Evolutionary conservation across 2,888 invertebrate species (phyloP).

Genomic region (Caenorhabditis afra): DNA sequence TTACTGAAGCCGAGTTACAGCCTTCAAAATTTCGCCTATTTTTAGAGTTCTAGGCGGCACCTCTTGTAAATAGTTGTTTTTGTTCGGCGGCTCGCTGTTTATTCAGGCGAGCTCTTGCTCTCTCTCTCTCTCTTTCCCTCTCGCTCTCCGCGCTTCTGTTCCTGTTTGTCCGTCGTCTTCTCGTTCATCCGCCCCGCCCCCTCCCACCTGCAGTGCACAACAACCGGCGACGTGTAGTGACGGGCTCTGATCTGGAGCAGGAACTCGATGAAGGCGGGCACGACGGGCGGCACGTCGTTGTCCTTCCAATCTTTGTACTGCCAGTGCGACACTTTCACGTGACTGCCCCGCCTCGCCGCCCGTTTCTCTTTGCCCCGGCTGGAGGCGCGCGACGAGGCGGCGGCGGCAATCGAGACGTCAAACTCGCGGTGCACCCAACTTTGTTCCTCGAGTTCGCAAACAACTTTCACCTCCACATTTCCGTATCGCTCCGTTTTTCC

Average conservation of each 20-base stretch:
- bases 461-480: conserved; percentile 39
- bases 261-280: conserved; percentile 47
- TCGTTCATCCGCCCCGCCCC: too few relatives aligned
- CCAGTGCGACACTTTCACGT: conserved; percentile 53
- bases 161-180: too few relatives aligned
- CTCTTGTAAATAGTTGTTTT: too few relatives aligned
- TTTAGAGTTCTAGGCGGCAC: too few relatives aligned
- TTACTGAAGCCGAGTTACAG: too few relatives aligned
- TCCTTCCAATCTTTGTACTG: conserved; percentile 56
- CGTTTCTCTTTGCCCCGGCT: not conserved
- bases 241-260: conserved; percentile 32
- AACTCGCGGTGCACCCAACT: conserved; percentile 57
- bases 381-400: not conserved
- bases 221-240: conserved; percentile 68
- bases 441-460: conserved; percentile 46
- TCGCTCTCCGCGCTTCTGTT: too few relatives aligned
- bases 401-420: conserved; percentile 43
- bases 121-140: too few relatives aligned
- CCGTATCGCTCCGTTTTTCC: conserved; percentile 68
- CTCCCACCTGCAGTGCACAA: conserved; percentile 76
- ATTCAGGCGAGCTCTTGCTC: too few relatives aligned
- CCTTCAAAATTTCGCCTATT: too few relatives aligned
- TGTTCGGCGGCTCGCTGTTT: too few relatives aligned
- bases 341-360: conserved; percentile 19
- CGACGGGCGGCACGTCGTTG: conserved; percentile 44